Evolutionary conservation across 2,888 invertebrate species (phyloP).

Genomic region (Folsomia candida): DNA sequence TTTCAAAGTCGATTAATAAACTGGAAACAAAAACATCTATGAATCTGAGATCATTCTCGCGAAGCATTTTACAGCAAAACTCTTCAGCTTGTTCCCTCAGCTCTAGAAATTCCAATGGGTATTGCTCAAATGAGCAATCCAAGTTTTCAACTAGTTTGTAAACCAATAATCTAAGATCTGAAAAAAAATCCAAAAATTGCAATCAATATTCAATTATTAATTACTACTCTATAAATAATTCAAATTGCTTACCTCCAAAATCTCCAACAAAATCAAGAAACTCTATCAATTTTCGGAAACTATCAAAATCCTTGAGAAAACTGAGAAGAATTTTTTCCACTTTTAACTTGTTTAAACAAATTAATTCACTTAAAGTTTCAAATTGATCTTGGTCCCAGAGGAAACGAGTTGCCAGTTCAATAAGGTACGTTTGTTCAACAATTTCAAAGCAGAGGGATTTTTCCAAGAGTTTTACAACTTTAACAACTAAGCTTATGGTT

Average conservation of each 20-base stretch:
- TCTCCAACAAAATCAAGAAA: background rate
- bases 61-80: background rate
- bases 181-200: too few relatives aligned
- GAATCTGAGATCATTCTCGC: background rate
- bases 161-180: background rate
- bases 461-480: background rate
- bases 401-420: background rate
- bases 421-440: background rate
- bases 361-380: background rate
- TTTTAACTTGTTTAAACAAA: background rate
- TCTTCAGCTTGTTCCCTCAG: conserved; percentile 8
- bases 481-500: background rate
- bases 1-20: background rate
- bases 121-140: background rate
- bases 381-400: background rate
- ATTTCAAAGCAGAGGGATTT: background rate
- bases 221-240: too few relatives aligned
- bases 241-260: too few relatives aligned
- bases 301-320: background rate
- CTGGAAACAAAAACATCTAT: background rate
- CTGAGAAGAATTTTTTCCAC: background rate
- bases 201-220: too few relatives aligned
- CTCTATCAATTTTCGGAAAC: background rate
- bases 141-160: background rate
- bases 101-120: background rate